These are phyloP conservation scores for Idaea straminata DNA, from an alignment of 2,888 invertebrate species.

Conservation along the genomic window DNA sequence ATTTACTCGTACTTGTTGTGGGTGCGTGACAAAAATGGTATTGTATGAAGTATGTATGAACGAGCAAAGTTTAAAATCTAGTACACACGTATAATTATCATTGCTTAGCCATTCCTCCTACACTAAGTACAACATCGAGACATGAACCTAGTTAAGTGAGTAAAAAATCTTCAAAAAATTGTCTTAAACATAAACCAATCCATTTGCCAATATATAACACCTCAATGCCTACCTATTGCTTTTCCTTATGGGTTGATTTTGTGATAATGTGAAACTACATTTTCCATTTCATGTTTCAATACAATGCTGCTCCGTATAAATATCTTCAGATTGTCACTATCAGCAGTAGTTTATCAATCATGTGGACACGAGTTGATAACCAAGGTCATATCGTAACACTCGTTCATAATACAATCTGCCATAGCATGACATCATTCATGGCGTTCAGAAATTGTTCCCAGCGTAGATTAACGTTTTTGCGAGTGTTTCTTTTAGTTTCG, in stretches of 20 bases:
- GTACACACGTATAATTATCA: too few relatives aligned
- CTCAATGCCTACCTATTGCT: too few relatives aligned
- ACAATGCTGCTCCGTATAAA: slow-evolving; percentile 26
- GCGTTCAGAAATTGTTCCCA: slow-evolving; percentile 69
- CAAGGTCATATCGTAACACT: slow-evolving; percentile 59
- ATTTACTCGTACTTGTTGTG: background rate
- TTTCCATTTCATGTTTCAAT: background rate
- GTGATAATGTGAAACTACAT: too few relatives aligned
- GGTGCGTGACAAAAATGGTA: background rate
- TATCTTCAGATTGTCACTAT: slow-evolving; percentile 6
- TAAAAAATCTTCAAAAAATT: too few relatives aligned
- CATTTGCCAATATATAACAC: too few relatives aligned
- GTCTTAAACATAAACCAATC: too few relatives aligned
- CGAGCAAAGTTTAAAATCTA: background rate
- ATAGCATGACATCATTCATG: slow-evolving; percentile 63
- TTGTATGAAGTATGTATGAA: background rate
- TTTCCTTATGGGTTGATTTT: too few relatives aligned
- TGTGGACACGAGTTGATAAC: slow-evolving; percentile 34
- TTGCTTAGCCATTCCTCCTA: too few relatives aligned
- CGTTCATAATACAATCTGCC: slow-evolving; percentile 68
- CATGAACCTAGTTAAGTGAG: too few relatives aligned
- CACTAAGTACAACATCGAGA: too few relatives aligned
- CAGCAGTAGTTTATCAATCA: background rate
- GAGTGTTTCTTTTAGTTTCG: slow-evolving; percentile 14
- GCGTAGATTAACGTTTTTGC: slow-evolving; percentile 59